Evolutionary conservation across 2,888 invertebrate species (phyloP), one percentile per base, ranked within the genome.

Genomic region (Bombyx huttoni): DNA sequence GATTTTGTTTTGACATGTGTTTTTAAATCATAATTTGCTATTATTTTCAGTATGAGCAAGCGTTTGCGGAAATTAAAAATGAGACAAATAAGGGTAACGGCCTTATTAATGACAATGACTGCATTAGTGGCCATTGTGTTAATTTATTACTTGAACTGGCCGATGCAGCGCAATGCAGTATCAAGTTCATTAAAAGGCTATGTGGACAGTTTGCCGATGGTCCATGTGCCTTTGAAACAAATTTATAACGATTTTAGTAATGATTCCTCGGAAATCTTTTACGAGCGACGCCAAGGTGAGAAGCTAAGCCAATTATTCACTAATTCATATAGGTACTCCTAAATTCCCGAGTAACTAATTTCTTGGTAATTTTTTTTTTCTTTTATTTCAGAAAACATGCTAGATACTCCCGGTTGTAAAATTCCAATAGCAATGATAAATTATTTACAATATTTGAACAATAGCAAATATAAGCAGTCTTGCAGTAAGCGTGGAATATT

Each of bases 401-500:
- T 86, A 49, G 56, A 76, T 48, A 83, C 80, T 8, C 63, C 66
- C 1, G 84, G 84, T 2, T 85, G 86, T 57, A 67, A 75, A 67
- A 85, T 86, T 54, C 86, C 85, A 1, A 35, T 74, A 47, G 53
- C 60, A 13, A 58, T 70, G 56, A 57, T 81, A 8, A 53, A 71
- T 34, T 84, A 78, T 52, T 56, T 56, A 50, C 73, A 67, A 52
- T 49, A 62, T 47, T 47, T 62, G 9, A 58, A 53, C 52, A 60
- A 58, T 7, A 40, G 49, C 40, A 45, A 34, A 14, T 40, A 8
- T 45, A 51, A 40, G 33, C 13, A 48, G 14, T 40, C 48, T 0
- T 86, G 86, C 59, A 82, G 79, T 8, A 68, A 65, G 59, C 66
- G 86, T 53, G 77, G 79, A 1, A 70, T 85, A 3, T 78, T 70